Evolutionary conservation across 2,888 invertebrate genomes (phyloP).

Genomic region (Actias luna): DNA sequence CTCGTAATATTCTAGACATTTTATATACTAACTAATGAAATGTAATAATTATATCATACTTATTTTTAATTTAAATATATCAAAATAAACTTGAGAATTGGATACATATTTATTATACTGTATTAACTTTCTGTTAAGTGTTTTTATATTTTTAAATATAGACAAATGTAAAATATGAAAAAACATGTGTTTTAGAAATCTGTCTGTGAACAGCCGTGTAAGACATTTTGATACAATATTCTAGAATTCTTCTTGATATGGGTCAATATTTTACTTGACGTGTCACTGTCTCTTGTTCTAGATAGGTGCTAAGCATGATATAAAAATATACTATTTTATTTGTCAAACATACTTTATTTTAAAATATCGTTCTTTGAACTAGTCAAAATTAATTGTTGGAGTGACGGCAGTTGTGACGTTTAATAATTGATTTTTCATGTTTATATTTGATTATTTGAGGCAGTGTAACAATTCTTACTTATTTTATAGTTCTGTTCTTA

Average conservation of each 20-base stretch:
- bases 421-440: conserved; percentile 39
- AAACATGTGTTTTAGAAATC: neutral
- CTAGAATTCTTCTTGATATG: neutral
- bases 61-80: conserved; percentile 18
- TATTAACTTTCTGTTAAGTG: neutral
- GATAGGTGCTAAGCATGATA: conserved; percentile 59
- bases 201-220: neutral
- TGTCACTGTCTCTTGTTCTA: conserved; percentile 35
- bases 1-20: conserved; percentile 61
- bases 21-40: conserved; percentile 60
- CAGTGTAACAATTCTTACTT: conserved; percentile 70
- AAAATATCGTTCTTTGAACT: conserved; percentile 57
- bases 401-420: conserved; percentile 50
- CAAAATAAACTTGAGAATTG: conserved; percentile 2
- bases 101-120: conserved; percentile 1
- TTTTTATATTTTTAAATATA: neutral
- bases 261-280: neutral
- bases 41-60: conserved; percentile 30
- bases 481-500: conserved; percentile 72
- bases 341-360: conserved; percentile 30
- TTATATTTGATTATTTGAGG: conserved; percentile 56
- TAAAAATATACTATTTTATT: conserved; percentile 24
- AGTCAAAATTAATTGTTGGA: conserved; percentile 72
- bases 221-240: neutral
- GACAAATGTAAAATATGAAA: neutral